Evolutionary conservation across 23 tunicate species (phyloP), one percentile per base, ranked within the genome.

Genomic region (Styela clava): DNA sequence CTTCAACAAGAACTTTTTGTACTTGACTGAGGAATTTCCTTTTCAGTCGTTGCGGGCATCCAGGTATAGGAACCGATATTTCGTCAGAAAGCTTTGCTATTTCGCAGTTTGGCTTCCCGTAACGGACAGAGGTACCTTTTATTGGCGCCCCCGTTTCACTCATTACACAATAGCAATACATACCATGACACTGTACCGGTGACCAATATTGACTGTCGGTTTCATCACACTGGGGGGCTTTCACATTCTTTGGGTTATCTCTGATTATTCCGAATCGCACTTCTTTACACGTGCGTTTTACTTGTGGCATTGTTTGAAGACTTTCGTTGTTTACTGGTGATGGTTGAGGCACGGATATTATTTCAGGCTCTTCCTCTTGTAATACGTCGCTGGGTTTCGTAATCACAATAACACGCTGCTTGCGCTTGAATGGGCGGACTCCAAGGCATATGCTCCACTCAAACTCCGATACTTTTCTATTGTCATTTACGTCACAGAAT

Each of bases 101-200:
- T 19, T 76, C 62, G 35, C 81, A 76, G 37, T 76, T 52, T 12
- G 81, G 81, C 20, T 25, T 26, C 5, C 1, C 81, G 25, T 52
- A 22, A 25, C 28, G 16, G 25, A 76, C 81, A 9, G 81, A 52
- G 27, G 81, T 76, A 9, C 31, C 81, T n/a, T 24, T 36, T 24
- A 76, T 44, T 24, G 81, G 81, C 24, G n/a, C 65, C 0, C 81
- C 81, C 24, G 81, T 76, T 21, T 52, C 65, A 16, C 65, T 23
- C 27, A 33, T 64, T 26, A 76, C 81, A 30, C 81, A 76, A 76
- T 76, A 76, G 37, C 81, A 76, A 44, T 36, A 76, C 31, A 20
- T 24, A 18, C 16, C 81, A 64, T 76, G 81, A 76, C 81, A 76
- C 44, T 76, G 81, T 33, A 76, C 65, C n/a, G 52, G 65, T 44